These are phyloP conservation scores for Simalia tracyae DNA, from an alignment of 2,797 vertebrate species.

Conservation along the genomic window DNA sequence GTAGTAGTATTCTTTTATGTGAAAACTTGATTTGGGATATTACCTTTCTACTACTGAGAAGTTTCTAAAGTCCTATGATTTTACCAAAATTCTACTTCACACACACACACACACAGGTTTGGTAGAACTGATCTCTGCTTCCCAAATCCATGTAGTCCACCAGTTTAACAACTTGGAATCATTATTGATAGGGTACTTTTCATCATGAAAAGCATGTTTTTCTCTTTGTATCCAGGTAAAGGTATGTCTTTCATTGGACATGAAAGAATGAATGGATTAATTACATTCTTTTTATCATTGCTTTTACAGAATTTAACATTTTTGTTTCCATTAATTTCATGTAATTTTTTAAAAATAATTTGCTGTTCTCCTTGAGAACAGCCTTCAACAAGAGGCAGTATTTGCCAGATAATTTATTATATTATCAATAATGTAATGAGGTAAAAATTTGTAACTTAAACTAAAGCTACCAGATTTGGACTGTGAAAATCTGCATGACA, in stretches of 20 bases:
- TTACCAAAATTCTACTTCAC: neutral
- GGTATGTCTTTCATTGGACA: neutral
- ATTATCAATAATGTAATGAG: too few species aligned
- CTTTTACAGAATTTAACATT: neutral
- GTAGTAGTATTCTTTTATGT: neutral
- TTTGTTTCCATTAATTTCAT: neutral
- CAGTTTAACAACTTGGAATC: neutral
- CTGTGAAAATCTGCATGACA: neutral
- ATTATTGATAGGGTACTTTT: neutral
- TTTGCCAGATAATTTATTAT: too few species aligned
- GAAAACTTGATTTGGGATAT: neutral
- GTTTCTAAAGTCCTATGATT: neutral
- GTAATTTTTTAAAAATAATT: neutral
- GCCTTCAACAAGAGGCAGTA: neutral
- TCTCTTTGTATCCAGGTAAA: neutral
- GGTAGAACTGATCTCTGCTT: neutral
- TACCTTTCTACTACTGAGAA: neutral
- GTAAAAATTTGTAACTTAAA: neutral
- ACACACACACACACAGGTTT: neutral
- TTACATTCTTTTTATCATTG: neutral
- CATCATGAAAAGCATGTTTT: too few species aligned
- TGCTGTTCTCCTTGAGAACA: neutral
- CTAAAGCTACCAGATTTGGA: neutral
- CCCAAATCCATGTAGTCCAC: neutral
- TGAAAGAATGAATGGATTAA: neutral